These are phyloP conservation scores for Pediacus dermestoides DNA, from an alignment of 2,888 invertebrate genomes.

Conservation along the genomic window DNA sequence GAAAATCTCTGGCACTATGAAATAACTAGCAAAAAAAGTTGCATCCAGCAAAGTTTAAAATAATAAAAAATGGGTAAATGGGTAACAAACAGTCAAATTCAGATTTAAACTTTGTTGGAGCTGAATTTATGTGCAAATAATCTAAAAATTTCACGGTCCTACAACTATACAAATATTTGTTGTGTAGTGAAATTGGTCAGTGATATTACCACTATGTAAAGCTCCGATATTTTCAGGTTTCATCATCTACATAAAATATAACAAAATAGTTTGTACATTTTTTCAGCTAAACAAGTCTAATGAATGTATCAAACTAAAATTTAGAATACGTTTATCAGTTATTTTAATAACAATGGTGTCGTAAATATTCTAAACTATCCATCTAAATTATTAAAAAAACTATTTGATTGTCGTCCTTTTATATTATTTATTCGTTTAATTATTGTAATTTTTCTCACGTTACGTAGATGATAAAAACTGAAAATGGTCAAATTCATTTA, in stretches of 20 bases:
- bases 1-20: conserved; percentile 29
- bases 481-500: conserved; percentile 11
- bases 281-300: too few species aligned
- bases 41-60: conserved; percentile 18
- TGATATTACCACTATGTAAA: conserved; percentile 34
- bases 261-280: conserved; percentile 13
- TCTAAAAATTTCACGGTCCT: conserved; percentile 20
- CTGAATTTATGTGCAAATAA: conserved; percentile 12
- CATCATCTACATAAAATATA: conserved; percentile 26
- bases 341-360: too few species aligned
- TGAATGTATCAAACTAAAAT: too few species aligned
- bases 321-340: too few species aligned
- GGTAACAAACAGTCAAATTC: conserved; percentile 1
- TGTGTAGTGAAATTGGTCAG: conserved; percentile 45
- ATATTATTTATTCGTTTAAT: too few species aligned
- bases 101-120: conserved; percentile 5
- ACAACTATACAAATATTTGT: conserved; percentile 38
- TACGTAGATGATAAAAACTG: conserved; percentile 14
- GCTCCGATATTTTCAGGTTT: conserved; percentile 29
- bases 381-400: too few species aligned
- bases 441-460: too few species aligned
- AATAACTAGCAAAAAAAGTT: conserved; percentile 13
- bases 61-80: too few species aligned
- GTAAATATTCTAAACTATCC: too few species aligned
- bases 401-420: conserved; percentile 24